phyloP scores from a whole-genome alignment of 2,113 vertebrate genomes.

The Neomonachus schauinslandi region DNA sequence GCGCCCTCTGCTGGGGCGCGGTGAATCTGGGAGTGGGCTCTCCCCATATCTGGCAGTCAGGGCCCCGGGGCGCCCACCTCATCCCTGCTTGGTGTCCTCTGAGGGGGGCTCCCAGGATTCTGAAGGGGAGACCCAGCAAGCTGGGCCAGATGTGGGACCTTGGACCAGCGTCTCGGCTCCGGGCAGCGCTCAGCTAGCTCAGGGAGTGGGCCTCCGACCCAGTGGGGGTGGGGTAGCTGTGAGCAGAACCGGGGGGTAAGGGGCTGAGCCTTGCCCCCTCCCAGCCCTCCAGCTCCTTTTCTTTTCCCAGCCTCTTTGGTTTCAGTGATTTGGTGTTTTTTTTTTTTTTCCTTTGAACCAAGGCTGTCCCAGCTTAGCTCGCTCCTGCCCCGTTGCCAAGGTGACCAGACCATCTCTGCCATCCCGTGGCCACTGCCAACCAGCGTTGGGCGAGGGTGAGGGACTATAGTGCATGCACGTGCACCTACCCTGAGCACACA shows the following conservation, averaged over 20 bases:
- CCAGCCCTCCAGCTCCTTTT: not conserved
- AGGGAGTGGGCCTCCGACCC: too few species aligned
- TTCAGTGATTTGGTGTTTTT: not conserved
- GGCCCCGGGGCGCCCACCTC: not conserved
- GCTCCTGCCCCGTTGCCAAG: conserved; percentile 62
- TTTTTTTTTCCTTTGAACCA: conserved; percentile 51
- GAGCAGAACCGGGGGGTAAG: not conserved
- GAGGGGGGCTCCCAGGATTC: not conserved
- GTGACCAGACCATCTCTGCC: conserved; percentile 45
- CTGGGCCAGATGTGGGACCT: not conserved
- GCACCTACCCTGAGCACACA: not conserved
- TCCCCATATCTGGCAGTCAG: not conserved
- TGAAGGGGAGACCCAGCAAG: not conserved
- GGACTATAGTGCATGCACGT: not conserved
- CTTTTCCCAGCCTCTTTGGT: not conserved
- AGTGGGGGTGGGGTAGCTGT: not conserved
- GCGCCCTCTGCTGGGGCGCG: not conserved
- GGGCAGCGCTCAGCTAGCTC: not conserved
- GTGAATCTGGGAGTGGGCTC: not conserved
- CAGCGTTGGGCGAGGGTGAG: not conserved
- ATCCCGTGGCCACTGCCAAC: not conserved
- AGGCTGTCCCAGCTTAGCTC: conserved; percentile 51
- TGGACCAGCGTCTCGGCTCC: not conserved
- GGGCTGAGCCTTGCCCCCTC: not conserved
- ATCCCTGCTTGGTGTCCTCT: not conserved